Percentiles rank a stretch among this genome's conserved stretches.
Evolutionary conservation across 2,797 vertebrate species (phyloP).

Genomic region (Eulemur albifrons): DNA sequence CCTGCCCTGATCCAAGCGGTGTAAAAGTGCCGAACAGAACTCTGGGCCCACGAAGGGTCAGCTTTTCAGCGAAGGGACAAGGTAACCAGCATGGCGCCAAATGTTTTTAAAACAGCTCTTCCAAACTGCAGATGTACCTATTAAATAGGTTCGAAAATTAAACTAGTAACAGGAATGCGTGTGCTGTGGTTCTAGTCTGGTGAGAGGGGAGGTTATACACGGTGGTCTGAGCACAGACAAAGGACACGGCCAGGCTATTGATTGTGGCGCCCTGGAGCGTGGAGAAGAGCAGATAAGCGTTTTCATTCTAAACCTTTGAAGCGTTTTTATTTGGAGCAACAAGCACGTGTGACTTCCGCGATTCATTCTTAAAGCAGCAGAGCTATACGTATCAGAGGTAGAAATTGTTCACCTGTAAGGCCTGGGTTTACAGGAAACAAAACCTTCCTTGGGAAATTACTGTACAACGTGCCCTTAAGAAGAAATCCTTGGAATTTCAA

Average conservation of each 20-base stretch:
- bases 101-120: background rate
- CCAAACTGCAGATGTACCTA: background rate
- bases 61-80: background rate
- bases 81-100: background rate
- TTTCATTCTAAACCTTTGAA: background rate
- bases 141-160: background rate
- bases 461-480: background rate
- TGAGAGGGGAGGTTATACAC: accelerated
- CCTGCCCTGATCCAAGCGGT: background rate
- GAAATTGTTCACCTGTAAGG: background rate
- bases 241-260: background rate
- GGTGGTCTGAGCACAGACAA: background rate
- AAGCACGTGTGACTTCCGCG: background rate
- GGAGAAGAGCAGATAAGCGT: background rate
- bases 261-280: background rate
- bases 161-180: background rate
- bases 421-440: background rate
- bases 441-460: background rate
- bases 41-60: background rate
- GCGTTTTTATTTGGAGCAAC: background rate
- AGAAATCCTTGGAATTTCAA: background rate
- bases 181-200: background rate
- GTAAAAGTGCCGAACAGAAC: background rate
- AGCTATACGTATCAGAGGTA: background rate
- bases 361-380: background rate